These are phyloP conservation scores for Drosophila elegans DNA, from an alignment of 1,140 invertebrate genomes.

Conservation along the genomic window DNA sequence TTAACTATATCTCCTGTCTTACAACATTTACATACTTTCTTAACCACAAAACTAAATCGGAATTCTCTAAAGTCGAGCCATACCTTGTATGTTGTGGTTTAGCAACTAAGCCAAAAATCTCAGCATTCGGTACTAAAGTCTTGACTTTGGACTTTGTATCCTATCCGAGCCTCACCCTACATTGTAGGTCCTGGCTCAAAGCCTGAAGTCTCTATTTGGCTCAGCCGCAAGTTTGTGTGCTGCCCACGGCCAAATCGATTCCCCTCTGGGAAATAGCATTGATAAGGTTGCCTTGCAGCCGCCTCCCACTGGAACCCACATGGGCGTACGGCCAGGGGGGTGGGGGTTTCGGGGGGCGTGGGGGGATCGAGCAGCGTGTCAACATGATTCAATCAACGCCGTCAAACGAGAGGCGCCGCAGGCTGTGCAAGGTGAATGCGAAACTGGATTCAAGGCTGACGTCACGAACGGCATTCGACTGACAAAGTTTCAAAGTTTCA, in stretches of 20 bases:
- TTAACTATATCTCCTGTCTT: too few relatives aligned
- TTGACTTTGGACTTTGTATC: too few relatives aligned
- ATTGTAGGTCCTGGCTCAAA: background rate
- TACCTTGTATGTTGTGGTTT: too few relatives aligned
- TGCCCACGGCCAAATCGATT: conserved; percentile 12
- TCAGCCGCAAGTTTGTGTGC: conserved; percentile 4
- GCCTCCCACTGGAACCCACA: too few relatives aligned
- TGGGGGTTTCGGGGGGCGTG: background rate
- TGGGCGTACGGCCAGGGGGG: background rate
- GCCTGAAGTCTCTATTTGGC: background rate
- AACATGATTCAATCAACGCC: conserved; percentile 49
- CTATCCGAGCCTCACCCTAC: too few relatives aligned
- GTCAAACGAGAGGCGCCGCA: conserved; percentile 27
- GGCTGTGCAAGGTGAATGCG: conserved; percentile 29
- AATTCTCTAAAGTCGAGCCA: too few relatives aligned
- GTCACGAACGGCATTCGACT: conserved; percentile 72
- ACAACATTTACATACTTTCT: too few relatives aligned
- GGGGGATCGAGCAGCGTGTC: conserved; percentile 8
- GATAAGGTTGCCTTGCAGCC: conserved; percentile 28
- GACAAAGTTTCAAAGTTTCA: conserved; percentile 16
- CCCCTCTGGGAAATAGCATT: conserved; percentile 20
- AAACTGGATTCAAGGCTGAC: conserved; percentile 47
- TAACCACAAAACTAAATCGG: too few relatives aligned
- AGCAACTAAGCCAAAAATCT: too few relatives aligned
- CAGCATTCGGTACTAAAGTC: too few relatives aligned